Percentiles rank a stretch among this genome's conserved stretches.
These are phyloP conservation scores for Malacosoma neustria DNA, from an alignment of 2,888 invertebrate species.

Conservation along the genomic window DNA sequence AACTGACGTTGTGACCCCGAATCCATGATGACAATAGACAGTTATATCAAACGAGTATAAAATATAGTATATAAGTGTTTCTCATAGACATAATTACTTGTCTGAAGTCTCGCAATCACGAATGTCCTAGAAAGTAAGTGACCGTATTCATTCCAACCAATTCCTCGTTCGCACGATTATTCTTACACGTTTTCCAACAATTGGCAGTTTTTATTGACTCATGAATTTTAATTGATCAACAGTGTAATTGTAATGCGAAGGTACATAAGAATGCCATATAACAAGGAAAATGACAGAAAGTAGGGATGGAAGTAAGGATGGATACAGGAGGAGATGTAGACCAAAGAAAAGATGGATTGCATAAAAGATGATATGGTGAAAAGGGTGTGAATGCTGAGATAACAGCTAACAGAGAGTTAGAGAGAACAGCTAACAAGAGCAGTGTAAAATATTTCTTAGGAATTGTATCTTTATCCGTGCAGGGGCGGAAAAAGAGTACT, in stretches of 20 bases:
- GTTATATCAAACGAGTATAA: background rate
- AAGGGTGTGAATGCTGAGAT: too few species aligned
- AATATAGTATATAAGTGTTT: constrained; percentile 19
- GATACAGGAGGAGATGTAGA: too few species aligned
- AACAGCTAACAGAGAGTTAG: background rate
- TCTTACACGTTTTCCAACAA: constrained; percentile 2
- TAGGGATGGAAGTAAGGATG: background rate
- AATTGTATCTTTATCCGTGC: too few species aligned
- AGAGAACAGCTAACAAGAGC: too few species aligned
- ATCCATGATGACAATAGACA: background rate
- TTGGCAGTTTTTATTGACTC: background rate
- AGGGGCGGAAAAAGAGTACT: too few species aligned
- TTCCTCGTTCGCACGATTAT: constrained; percentile 28
- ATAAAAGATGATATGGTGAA: too few species aligned
- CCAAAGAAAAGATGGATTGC: too few species aligned
- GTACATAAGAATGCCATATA: background rate
- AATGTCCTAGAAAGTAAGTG: constrained; percentile 42
- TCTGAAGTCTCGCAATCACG: constrained; percentile 24
- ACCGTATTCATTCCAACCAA: constrained; percentile 29
- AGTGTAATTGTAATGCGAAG: too few species aligned
- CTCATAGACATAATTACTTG: constrained; percentile 31
- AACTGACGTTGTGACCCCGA: background rate
- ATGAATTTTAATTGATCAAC: background rate
- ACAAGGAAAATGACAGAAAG: background rate
- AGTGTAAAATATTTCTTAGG: too few species aligned